These are phyloP conservation scores for Euphonia xanthogaster DNA, from an alignment of 2,797 vertebrate genomes.

Conservation along the genomic window DNA sequence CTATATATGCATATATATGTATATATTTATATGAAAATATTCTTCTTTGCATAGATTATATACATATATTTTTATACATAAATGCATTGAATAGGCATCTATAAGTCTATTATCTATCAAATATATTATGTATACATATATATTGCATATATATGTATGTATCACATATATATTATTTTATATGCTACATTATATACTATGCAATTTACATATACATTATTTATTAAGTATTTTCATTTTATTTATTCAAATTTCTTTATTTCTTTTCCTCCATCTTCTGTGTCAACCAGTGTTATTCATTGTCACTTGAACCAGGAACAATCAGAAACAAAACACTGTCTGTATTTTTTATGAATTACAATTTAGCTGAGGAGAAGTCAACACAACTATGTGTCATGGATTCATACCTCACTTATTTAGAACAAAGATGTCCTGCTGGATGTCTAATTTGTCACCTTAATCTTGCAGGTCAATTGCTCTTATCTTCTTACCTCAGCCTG, in stretches of 20 bases:
- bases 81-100: background rate
- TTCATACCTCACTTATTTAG: background rate
- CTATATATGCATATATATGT: background rate
- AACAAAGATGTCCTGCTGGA: background rate
- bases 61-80: background rate
- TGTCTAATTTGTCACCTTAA: background rate
- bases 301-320: background rate
- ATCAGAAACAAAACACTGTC: background rate
- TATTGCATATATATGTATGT: too few relatives aligned
- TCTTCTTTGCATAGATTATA: background rate
- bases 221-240: background rate
- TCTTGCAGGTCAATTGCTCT: slow-evolving; percentile 27
- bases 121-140: background rate
- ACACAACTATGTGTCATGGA: background rate
- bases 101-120: background rate
- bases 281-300: background rate
- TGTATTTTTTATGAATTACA: background rate
- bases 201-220: background rate
- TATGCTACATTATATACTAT: background rate
- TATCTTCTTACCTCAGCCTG: background rate
- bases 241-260: background rate
- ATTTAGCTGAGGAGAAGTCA: background rate
- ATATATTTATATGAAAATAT: background rate
- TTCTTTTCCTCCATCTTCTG: background rate
- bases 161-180: background rate